Evolutionary conservation across 2,888 invertebrate genomes (phyloP).

Genomic region (Amphipoea oculea): DNA sequence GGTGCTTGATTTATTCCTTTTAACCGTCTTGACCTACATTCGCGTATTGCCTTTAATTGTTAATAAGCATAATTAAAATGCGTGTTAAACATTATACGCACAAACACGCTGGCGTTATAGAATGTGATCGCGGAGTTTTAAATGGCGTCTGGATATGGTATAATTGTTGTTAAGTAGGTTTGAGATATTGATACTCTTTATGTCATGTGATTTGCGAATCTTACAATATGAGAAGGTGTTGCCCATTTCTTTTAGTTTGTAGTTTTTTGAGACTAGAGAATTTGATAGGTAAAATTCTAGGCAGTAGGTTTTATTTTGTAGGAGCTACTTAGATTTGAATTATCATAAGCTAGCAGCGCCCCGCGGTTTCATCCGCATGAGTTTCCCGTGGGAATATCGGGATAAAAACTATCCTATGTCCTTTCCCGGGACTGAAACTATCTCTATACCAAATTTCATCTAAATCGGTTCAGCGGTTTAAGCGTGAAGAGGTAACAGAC

Average conservation of each 20-base stretch:
- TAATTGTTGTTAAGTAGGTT: conserved; percentile 25
- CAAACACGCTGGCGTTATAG: conserved; percentile 58
- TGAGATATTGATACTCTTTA: conserved; percentile 28
- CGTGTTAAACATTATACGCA: conserved; percentile 82
- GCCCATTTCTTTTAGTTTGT: neutral
- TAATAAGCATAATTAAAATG: conserved; percentile 90
- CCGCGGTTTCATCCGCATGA: too few species aligned
- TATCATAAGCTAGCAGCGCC: too few species aligned
- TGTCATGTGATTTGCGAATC: neutral
- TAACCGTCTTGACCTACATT: conserved; percentile 89
- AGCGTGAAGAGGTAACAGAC: too few species aligned
- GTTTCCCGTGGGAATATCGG: too few species aligned
- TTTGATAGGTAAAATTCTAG: neutral
- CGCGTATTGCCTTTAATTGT: conserved; percentile 89
- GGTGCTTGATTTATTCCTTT: conserved; percentile 89
- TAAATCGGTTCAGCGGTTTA: too few species aligned
- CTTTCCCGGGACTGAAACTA: too few species aligned
- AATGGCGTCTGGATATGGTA: conserved; percentile 43
- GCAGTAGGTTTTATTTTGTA: too few species aligned
- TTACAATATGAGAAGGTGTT: neutral
- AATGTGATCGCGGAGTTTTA: conserved; percentile 52
- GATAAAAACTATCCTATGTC: too few species aligned
- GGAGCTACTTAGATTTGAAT: neutral
- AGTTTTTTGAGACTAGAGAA: neutral
- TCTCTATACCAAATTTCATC: too few species aligned